Conservation (phyloP, 1,140 invertebrate species). For the Harpegnathos saltator region DNA sequence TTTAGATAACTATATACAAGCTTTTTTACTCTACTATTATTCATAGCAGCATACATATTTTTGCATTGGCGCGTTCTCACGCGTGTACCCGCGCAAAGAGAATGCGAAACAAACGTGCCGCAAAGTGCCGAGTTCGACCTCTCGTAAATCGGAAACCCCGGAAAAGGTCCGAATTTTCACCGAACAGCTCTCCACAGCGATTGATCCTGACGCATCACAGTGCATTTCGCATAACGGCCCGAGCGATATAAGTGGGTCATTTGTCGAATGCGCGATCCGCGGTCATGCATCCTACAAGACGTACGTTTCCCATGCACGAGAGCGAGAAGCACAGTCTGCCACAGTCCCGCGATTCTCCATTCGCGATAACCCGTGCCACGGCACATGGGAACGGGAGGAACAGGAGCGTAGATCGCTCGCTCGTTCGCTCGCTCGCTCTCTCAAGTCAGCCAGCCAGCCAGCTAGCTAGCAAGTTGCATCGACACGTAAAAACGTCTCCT, state of each 20-base stretch:
- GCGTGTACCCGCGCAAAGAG: no score
- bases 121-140: background rate
- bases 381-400: constrained; percentile 19
- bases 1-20: background rate
- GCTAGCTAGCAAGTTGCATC: constrained; percentile 14
- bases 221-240: constrained; percentile 52
- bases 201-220: constrained; percentile 38
- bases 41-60: no score
- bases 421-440: no score
- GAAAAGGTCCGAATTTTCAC: background rate
- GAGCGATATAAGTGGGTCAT: constrained; percentile 66
- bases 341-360: constrained; percentile 59
- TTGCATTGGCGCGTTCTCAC: no score
- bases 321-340: background rate
- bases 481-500: constrained; percentile 60
- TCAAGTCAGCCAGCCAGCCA: no score
- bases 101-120: no score
- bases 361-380: constrained; percentile 37
- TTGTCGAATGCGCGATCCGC: constrained; percentile 56
- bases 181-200: background rate
- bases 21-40: no score
- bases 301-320: constrained; percentile 36
- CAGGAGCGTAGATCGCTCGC: no score
- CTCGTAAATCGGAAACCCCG: background rate
- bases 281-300: constrained; percentile 23